Conservation (phyloP, 1,140 invertebrate genomes). For the Procambarus virginalis region DNA sequence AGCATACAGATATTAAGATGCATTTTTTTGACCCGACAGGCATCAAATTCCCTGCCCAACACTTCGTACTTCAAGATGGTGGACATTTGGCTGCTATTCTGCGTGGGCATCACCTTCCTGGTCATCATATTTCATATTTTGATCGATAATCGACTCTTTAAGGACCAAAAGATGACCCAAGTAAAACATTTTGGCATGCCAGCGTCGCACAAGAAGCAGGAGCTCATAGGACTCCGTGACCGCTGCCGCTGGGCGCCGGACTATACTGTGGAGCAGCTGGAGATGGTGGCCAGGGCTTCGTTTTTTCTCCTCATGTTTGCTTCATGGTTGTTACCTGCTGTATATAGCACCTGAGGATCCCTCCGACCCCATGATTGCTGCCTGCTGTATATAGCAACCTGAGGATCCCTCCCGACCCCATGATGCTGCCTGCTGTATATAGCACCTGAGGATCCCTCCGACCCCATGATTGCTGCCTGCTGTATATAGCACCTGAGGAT, state of each 20-base stretch:
- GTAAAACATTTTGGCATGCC: conserved; percentile 7
- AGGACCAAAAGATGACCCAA: neutral
- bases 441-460: no score
- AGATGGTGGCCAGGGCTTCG: neutral
- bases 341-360: neutral
- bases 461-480: no score
- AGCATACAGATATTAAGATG: neutral
- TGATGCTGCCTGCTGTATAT: no score
- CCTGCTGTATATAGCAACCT: no score
- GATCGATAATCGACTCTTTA: conserved; percentile 34
- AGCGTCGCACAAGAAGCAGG: neutral
- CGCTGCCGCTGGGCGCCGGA: neutral
- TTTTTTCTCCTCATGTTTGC: neutral
- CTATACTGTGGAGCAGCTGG: conserved; percentile 9
- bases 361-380: neutral
- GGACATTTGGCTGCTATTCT: conserved; percentile 44
- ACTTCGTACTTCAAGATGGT: conserved; percentile 48
- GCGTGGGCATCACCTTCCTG: conserved; percentile 35
- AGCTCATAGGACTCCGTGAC: neutral
- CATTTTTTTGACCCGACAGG: neutral
- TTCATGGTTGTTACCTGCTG: conserved; percentile 17
- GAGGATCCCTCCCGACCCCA: no score
- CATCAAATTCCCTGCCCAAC: conserved; percentile 23
- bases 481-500: no score
- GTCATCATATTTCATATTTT: conserved; percentile 45